Conservation (phyloP, 2,797 vertebrate genomes). For the Syndactyla subalaris region DNA sequence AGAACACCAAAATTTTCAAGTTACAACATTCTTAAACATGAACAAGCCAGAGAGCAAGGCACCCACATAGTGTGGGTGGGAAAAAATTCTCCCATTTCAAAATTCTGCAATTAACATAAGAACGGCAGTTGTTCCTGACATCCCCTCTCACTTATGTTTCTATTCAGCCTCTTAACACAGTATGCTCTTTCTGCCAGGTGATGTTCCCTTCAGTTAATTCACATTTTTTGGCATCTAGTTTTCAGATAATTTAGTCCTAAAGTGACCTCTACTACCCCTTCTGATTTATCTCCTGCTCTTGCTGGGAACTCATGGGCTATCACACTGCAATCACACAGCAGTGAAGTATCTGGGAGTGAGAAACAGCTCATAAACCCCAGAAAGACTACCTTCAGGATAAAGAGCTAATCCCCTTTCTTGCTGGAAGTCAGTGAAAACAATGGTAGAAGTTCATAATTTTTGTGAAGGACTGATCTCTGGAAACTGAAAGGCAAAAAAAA, state of each 20-base stretch:
- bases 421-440: neutral
- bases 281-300: neutral
- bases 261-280: neutral
- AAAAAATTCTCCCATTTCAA: neutral
- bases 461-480: neutral
- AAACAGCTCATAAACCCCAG: neutral
- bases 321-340: neutral
- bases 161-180: neutral
- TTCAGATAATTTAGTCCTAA: neutral
- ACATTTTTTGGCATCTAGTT: neutral
- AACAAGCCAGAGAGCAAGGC: neutral
- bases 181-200: neutral
- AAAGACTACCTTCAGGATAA: neutral
- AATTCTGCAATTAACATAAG: neutral
- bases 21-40: neutral
- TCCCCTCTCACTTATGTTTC: neutral
- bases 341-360: neutral
- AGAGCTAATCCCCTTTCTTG: neutral
- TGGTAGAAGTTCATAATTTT: neutral
- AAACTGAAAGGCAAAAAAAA: neutral
- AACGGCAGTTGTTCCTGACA: neutral
- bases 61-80: fast-evolving
- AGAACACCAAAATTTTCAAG: neutral
- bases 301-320: neutral
- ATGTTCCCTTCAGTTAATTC: neutral